Percentiles rank a stretch among this genome's conserved stretches.
These are phyloP conservation scores for Onchidella celtica DNA, from an alignment of 2,888 invertebrate genomes.

Conservation along the genomic window DNA sequence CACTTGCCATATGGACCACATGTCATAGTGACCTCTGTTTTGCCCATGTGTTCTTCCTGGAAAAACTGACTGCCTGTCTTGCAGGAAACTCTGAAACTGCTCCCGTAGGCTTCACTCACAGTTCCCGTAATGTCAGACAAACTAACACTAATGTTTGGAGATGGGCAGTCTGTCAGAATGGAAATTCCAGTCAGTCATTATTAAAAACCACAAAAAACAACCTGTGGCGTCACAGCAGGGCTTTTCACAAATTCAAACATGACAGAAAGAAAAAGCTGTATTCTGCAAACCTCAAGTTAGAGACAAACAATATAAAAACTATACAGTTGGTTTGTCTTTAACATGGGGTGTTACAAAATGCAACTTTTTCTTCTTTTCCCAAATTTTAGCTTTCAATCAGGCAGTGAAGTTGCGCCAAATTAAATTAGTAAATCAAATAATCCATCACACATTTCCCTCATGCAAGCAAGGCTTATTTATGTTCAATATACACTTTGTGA, in stretches of 20 bases:
- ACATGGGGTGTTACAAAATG: no score
- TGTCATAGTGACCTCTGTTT: constrained; percentile 47
- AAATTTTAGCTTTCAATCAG: no score
- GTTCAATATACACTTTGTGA: no score
- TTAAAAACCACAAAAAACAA: not conserved
- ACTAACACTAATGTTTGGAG: constrained; percentile 58
- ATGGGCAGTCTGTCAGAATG: constrained; percentile 61
- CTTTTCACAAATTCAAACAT: no score
- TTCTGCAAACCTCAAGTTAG: not conserved
- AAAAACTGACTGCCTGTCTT: constrained; percentile 61
- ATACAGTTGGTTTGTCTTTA: no score
- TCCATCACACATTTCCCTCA: no score
- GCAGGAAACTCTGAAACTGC: constrained; percentile 60
- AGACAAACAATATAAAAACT: no score
- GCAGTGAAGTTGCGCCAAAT: no score
- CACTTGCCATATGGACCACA: constrained; percentile 66
- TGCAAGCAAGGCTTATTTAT: no score
- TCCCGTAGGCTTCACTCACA: constrained; percentile 53
- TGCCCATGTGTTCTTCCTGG: constrained; percentile 58
- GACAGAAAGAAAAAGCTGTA: no score
- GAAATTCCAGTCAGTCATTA: not conserved
- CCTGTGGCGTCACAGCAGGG: not conserved
- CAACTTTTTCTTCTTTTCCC: no score
- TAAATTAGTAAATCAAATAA: no score
- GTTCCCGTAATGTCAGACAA: constrained; percentile 43